Base-by-base conservation (phyloP, 2,888 invertebrate species). In the Zeuzera pyrina region DNA sequence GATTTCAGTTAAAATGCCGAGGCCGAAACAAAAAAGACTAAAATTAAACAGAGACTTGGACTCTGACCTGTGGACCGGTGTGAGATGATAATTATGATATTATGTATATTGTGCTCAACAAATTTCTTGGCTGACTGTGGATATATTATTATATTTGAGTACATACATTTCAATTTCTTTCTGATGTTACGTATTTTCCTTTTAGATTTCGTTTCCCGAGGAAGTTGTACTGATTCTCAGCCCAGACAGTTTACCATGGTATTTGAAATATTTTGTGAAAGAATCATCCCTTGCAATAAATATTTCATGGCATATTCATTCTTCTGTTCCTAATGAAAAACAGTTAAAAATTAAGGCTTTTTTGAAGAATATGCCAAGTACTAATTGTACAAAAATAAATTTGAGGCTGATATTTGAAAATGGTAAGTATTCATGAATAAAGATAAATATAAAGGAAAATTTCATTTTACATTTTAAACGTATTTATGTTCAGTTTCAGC, bases 331-430 rank as follows among this genome's bases (percentile, higher is more conserved):
- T 8, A 61, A 66, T 30, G 66, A 84, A 24, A 73, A 70, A 52
- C 48, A 68, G 11, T 25, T 51, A 7, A 77, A 67, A 52, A 62
- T 83, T 24, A 58, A 61, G 35, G 55, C 59, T 16, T 81, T 73
- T 55, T 52, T 71, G n/a, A 62, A 63, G 39, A 60, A 49, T 29
- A 47, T 69, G 8, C 46, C 52, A 40, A 39, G 38, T 15, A 23
- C 34, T 13, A 38, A 38, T 28, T 42, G 38, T 36, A 39, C 57
- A 44, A 55, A 78, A 50, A 52, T 89, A 13, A 85, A 87, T 34
- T 43, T 93, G 15, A 86, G 87, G 45, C 69, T 93, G 54, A 91
- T 94, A 56, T 93, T 92, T 88, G 93, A 91, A 83, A 78, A 87
- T 71, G 88, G 92, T 92, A 84, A 84, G 74, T 61, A 16, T 31